A percentile compares a stretch with the other conserved stretches of the same genome.
Evolutionary conservation across 2,888 invertebrate species (phyloP).

Genomic region (Formica aserva): DNA sequence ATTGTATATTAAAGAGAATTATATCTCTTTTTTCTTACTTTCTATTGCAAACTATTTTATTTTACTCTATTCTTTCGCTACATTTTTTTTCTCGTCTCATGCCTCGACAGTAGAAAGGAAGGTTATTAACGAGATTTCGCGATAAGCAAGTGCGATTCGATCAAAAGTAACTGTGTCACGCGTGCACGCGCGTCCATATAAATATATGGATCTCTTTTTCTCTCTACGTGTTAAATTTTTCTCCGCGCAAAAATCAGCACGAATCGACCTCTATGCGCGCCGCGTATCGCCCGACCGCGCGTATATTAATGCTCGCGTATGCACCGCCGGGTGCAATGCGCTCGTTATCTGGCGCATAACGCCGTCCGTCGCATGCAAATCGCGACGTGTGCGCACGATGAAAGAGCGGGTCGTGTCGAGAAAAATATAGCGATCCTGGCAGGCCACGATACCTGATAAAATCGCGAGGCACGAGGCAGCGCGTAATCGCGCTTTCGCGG

Average conservation of each 20-base stretch:
- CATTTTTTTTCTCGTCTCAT: constrained; percentile 37
- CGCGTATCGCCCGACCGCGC: constrained; percentile 65
- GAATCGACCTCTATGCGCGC: constrained; percentile 78
- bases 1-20: neutral
- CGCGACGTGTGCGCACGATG: constrained; percentile 67
- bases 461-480: constrained; percentile 58
- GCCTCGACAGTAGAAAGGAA: constrained; percentile 65
- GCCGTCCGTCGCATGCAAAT: constrained; percentile 77
- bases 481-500: constrained; percentile 63
- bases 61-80: neutral
- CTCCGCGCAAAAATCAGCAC: constrained; percentile 76
- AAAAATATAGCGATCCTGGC: constrained; percentile 74
- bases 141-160: constrained; percentile 72
- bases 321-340: constrained; percentile 67
- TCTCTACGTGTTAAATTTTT: constrained; percentile 72
- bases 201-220: constrained; percentile 41
- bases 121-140: constrained; percentile 73
- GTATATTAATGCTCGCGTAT: constrained; percentile 75
- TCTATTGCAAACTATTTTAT: neutral
- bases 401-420: constrained; percentile 64
- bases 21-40: neutral
- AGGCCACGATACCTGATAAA: constrained; percentile 63
- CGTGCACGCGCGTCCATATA: constrained; percentile 52
- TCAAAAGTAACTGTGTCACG: constrained; percentile 73
- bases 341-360: constrained; percentile 76